Percentiles rank a stretch among this genome's conserved stretches.
Conservation (phyloP, 2,888 invertebrate genomes). For the Masnerella sp. region DNA sequence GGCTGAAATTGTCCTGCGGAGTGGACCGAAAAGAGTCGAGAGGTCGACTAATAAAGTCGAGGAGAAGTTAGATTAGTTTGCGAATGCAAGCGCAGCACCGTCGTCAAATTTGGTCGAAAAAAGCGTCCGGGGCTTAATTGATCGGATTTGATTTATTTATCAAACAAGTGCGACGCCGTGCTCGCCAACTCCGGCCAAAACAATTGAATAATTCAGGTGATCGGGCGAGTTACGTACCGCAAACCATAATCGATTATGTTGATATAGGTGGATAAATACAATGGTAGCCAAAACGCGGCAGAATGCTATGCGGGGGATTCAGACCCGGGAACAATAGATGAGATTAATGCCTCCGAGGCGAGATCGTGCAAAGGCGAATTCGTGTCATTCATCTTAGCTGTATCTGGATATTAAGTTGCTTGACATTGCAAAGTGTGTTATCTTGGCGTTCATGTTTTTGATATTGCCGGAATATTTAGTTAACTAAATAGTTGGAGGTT, state of each 20-base stretch:
- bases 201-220: slow-evolving; percentile 25
- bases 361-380: slow-evolving; percentile 27
- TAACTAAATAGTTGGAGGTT: no score
- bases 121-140: neutral
- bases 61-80: slow-evolving; percentile 14
- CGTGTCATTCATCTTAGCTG: slow-evolving; percentile 31
- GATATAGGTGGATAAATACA: slow-evolving; percentile 31
- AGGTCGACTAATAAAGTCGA: neutral
- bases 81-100: neutral
- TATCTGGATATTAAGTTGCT: no score
- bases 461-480: no score
- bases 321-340: slow-evolving; percentile 32
- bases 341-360: slow-evolving; percentile 36
- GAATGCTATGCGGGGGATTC: slow-evolving; percentile 23
- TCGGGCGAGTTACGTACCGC: slow-evolving; percentile 9
- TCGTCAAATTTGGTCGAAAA: neutral
- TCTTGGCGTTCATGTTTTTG: no score
- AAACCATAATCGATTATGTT: slow-evolving; percentile 29
- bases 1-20: slow-evolving; percentile 8
- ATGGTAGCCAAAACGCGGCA: slow-evolving; percentile 23
- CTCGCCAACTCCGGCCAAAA: neutral
- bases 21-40: neutral
- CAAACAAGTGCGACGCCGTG: neutral
- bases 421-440: no score
- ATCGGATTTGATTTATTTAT: slow-evolving; percentile 1